A percentile compares a stretch with the other conserved stretches of the same genome.
phyloP scores from a whole-genome alignment of 2,113 vertebrate genomes.

The Salvelinus alpinus region DNA sequence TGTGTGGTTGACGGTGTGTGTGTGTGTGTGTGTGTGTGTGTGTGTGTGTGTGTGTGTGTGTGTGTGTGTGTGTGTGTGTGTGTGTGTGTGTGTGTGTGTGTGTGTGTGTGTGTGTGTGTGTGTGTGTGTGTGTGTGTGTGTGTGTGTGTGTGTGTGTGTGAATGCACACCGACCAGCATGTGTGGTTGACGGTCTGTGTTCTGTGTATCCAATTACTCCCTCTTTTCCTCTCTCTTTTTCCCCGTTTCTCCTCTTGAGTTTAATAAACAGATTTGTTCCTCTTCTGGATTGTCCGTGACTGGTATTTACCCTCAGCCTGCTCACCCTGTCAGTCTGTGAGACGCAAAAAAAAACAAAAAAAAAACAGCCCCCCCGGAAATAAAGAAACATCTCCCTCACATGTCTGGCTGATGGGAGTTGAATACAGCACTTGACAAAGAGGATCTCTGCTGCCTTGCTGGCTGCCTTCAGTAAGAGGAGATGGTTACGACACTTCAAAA shows the following conservation, averaged over 20 bases:
- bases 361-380: neutral
- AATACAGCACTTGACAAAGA: conserved; percentile 43
- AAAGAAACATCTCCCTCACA: conserved; percentile 39
- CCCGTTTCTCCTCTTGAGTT: conserved; percentile 33
- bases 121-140: too few relatives aligned
- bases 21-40: neutral
- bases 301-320: conserved; percentile 50
- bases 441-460: conserved; percentile 4
- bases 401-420: conserved; percentile 42
- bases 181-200: neutral
- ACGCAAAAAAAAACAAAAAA: conserved; percentile 34
- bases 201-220: neutral
- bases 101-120: too few relatives aligned
- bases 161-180: too few relatives aligned
- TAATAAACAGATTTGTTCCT: conserved; percentile 47
- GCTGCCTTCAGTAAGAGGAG: conserved; percentile 28
- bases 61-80: too few relatives aligned
- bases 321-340: conserved; percentile 33
- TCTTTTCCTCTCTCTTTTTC: neutral
- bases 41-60: too few relatives aligned
- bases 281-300: conserved; percentile 39
- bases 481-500: conserved; percentile 65
- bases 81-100: too few relatives aligned
- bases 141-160: neutral
- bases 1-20: neutral